Evolutionary conservation across 2,888 invertebrate species (phyloP).

Genomic region (Hyposoter dolosus): DNA sequence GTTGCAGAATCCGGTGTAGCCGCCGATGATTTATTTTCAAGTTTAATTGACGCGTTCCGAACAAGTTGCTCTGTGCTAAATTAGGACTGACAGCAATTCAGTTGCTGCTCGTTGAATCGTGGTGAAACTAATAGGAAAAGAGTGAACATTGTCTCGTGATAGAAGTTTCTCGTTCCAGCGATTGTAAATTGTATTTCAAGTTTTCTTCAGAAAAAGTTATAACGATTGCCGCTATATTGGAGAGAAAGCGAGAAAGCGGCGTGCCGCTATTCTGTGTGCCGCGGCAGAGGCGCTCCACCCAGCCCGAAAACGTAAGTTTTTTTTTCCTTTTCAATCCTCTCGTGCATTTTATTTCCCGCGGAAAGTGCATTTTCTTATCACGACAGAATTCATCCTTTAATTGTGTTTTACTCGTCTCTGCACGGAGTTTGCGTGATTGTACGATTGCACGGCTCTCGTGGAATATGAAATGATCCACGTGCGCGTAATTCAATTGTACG

Average conservation of each 20-base stretch:
- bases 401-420: not conserved
- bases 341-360: not conserved
- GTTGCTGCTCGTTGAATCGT: conserved; percentile 2
- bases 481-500: conserved; percentile 61
- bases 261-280: conserved; percentile 88
- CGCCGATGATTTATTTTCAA: conserved; percentile 1
- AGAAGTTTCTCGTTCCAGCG: not conserved
- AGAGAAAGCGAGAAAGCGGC: conserved; percentile 84
- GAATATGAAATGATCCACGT: conserved; percentile 39
- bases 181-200: not conserved
- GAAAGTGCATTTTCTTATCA: not conserved
- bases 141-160: not conserved
- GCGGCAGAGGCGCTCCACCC: conserved; percentile 87
- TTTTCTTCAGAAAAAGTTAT: conserved; percentile 52
- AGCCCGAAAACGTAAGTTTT: conserved; percentile 86
- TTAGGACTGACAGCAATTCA: not conserved
- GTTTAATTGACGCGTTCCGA: not conserved
- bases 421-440: conserved; percentile 13
- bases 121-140: not conserved
- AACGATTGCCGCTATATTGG: conserved; percentile 83
- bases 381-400: not conserved
- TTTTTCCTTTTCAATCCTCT: not conserved
- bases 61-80: not conserved
- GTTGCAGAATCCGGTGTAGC: not conserved
- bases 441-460: conserved; percentile 1